A percentile compares a stretch with the other conserved stretches of the same genome.
These are phyloP conservation scores for Acrocyrtus sp. DNA, from an alignment of 2,888 invertebrate species.

Conservation along the genomic window DNA sequence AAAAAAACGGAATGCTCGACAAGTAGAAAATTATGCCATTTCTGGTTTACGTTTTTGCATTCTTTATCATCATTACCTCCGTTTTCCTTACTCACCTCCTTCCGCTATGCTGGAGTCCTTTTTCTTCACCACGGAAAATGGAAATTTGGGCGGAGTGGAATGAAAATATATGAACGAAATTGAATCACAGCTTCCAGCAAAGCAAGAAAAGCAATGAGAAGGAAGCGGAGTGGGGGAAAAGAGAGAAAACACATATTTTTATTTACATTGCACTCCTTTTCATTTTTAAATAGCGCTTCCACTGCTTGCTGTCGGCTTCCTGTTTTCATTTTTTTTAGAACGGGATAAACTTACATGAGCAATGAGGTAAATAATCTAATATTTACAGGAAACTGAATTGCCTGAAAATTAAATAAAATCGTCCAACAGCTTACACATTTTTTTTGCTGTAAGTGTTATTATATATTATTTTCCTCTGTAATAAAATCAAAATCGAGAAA, in stretches of 20 bases:
- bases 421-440: too few species aligned
- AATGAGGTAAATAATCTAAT: too few species aligned
- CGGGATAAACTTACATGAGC: too few species aligned
- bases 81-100: conserved; percentile 41
- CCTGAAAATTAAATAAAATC: too few species aligned
- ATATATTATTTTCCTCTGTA: too few species aligned
- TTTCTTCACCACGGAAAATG: conserved; percentile 14
- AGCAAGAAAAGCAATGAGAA: conserved; percentile 11
- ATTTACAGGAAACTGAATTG: too few species aligned
- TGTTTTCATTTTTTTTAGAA: conserved; percentile 18
- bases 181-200: background rate
- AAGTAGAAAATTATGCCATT: conserved; percentile 63
- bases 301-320: conserved; percentile 4
- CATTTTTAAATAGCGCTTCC: background rate
- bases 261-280: conserved; percentile 19
- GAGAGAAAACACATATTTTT: conserved; percentile 37
- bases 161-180: background rate
- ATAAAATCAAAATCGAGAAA: too few species aligned
- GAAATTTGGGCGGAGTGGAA: conserved; percentile 11
- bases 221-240: conserved; percentile 10
- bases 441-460: too few species aligned
- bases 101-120: conserved; percentile 26
- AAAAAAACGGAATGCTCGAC: conserved; percentile 60
- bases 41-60: conserved; percentile 57
- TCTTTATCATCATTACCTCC: conserved; percentile 52